phyloP scores from a whole-genome alignment of 2,888 invertebrate species.

The Stenolophus ochropezus region DNA sequence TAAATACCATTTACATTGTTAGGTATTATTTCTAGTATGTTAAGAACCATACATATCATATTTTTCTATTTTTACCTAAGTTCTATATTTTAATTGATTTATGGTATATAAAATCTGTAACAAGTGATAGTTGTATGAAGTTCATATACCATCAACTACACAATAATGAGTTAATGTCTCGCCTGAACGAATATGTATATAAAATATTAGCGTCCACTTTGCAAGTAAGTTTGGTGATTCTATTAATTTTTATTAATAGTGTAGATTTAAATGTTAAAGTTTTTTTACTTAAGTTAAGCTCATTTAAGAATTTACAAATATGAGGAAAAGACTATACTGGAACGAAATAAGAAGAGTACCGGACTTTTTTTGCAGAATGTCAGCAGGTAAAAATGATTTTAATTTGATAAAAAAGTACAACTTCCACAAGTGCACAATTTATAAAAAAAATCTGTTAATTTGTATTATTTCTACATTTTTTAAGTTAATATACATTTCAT shows the following conservation, averaged over 20 bases:
- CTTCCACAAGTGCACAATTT: background rate
- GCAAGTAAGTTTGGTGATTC: background rate
- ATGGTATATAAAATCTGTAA: too few relatives aligned
- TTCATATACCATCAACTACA: conserved; percentile 33
- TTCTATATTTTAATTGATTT: background rate
- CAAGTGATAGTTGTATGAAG: background rate
- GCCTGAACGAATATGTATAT: conserved; percentile 12
- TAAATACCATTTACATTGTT: background rate
- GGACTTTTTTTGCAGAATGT: background rate
- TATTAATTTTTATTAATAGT: background rate
- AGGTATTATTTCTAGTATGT: background rate
- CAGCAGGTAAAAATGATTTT: background rate
- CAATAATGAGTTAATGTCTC: conserved; percentile 6
- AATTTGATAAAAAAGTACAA: background rate
- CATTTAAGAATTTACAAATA: conserved; percentile 26
- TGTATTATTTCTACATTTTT: background rate
- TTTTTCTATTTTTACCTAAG: too few relatives aligned
- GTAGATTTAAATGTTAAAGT: background rate
- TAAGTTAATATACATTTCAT: background rate
- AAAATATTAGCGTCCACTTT: conserved; percentile 27
- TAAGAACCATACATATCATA: conserved; percentile 9
- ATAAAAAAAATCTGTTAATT: background rate
- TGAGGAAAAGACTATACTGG: conserved; percentile 24
- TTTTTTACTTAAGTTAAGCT: background rate
- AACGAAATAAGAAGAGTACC: conserved; percentile 1